Conservation (phyloP, 1,140 invertebrate genomes). For the Prorops nasuta region DNA sequence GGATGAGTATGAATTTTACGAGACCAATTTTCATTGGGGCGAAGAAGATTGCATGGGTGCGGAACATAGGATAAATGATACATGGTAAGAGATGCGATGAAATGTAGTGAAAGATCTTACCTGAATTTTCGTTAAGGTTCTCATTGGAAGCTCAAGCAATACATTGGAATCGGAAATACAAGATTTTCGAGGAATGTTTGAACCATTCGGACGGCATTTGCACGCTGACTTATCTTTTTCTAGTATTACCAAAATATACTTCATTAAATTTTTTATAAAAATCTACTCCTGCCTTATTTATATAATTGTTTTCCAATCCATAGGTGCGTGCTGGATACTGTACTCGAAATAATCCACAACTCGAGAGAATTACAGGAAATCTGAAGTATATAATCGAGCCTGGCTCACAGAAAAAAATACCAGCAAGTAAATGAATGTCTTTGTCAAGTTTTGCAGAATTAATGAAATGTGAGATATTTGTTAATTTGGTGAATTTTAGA, state of each 20-base stretch:
- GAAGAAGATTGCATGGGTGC: constrained; percentile 71
- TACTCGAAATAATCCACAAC: constrained; percentile 34
- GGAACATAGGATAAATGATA: constrained; percentile 76
- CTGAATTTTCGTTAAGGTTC: constrained; percentile 46
- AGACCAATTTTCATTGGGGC: constrained; percentile 86
- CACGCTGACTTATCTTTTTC: constrained; percentile 72
- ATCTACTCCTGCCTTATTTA: background rate
- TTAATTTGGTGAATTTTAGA: constrained; percentile 33
- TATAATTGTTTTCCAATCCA: background rate
- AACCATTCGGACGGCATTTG: constrained; percentile 74
- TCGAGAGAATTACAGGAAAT: constrained; percentile 49
- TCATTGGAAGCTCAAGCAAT: constrained; percentile 78
- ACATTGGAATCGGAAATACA: constrained; percentile 76
- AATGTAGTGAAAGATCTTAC: background rate
- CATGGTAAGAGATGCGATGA: constrained; percentile 25
- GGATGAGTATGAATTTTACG: constrained; percentile 68
- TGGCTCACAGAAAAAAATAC: constrained; percentile 37
- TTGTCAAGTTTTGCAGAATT: too few species aligned
- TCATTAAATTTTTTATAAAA: background rate
- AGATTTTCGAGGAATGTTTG: constrained; percentile 64
- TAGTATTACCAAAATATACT: constrained; percentile 47
- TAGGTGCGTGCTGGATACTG: constrained; percentile 17
- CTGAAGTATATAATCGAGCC: constrained; percentile 44
- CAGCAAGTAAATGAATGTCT: too few species aligned
- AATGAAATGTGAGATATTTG: background rate